A percentile compares a stretch with the other conserved stretches of the same genome.
phyloP scores from a whole-genome alignment of 2,888 invertebrate species.

The Drosophila fulvimacula region DNA sequence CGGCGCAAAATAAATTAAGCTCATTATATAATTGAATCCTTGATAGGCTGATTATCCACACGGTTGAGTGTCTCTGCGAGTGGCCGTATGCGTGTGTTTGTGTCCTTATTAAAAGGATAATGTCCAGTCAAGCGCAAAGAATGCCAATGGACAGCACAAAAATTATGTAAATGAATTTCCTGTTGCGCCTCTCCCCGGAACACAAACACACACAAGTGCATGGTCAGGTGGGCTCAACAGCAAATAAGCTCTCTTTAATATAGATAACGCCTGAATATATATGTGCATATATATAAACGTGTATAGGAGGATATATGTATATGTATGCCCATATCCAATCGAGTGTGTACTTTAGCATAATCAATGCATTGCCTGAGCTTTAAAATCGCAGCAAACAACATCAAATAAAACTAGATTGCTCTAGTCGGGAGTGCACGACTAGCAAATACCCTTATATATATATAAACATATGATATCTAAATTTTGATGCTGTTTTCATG shows the following conservation, averaged over 20 bases:
- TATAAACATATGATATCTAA: too few relatives aligned
- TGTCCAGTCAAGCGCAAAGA: conserved; percentile 77
- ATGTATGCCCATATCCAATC: conserved; percentile 3
- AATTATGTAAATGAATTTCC: conserved; percentile 79
- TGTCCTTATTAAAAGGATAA: conserved; percentile 76
- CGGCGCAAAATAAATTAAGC: conserved; percentile 78
- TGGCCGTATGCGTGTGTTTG: conserved; percentile 1
- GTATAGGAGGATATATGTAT: not conserved
- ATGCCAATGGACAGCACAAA: conserved; percentile 69
- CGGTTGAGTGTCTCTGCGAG: conserved; percentile 56
- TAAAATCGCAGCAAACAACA: conserved; percentile 20
- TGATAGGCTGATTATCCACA: conserved; percentile 80
- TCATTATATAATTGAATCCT: conserved; percentile 81
- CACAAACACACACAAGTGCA: conserved; percentile 32
- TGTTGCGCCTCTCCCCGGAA: conserved; percentile 55
- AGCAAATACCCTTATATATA: not conserved
- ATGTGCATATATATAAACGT: not conserved
- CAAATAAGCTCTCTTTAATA: conserved; percentile 28
- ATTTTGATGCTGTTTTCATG: not conserved
- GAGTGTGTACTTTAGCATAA: conserved; percentile 30
- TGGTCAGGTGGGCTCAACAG: conserved; percentile 34
- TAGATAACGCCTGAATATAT: conserved; percentile 15
- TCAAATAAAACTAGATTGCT: not conserved
- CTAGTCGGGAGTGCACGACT: not conserved
- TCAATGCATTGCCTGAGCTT: conserved; percentile 33